These are phyloP conservation scores for Polylopha cassiicola DNA, from an alignment of 2,888 invertebrate genomes.

Conservation along the genomic window DNA sequence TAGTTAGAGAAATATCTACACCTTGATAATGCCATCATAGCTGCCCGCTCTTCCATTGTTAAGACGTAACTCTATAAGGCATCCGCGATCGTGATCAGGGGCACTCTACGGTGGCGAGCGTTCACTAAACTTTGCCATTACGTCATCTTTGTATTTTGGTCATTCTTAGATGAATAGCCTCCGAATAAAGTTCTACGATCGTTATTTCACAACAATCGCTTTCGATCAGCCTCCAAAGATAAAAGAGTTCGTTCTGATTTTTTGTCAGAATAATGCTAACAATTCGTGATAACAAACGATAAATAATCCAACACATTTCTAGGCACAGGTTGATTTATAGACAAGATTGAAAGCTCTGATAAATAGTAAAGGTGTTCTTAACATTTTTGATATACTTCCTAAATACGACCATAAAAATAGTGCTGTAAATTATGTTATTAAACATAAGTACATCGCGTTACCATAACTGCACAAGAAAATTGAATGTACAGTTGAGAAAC, in stretches of 20 bases:
- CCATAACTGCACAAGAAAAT: constrained; percentile 7
- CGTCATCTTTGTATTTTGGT: constrained; percentile 61
- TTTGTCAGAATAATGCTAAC: too few relatives aligned
- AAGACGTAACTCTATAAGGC: constrained; percentile 12
- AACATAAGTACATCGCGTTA: not conserved
- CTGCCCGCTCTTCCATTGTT: not conserved
- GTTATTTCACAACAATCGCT: constrained; percentile 20
- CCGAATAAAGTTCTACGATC: constrained; percentile 51
- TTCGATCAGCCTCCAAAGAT: constrained; percentile 12
- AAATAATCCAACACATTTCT: too few relatives aligned
- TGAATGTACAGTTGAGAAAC: constrained; percentile 5
- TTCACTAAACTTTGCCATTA: constrained; percentile 73
- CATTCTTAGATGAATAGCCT: constrained; percentile 57
- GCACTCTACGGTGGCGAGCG: constrained; percentile 33
- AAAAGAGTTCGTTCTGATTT: too few relatives aligned
- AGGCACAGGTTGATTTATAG: too few relatives aligned
- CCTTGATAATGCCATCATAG: too few relatives aligned
- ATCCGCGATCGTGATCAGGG: constrained; percentile 5
- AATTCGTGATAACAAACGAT: too few relatives aligned
- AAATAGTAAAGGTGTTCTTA: too few relatives aligned
- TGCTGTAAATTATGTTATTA: not conserved
- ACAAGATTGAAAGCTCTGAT: too few relatives aligned
- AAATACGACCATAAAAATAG: too few relatives aligned
- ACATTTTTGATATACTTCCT: too few relatives aligned
- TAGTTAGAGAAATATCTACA: too few relatives aligned